These are phyloP conservation scores for Alloscopus bannaensis DNA, from an alignment of 2,888 invertebrate genomes.

Conservation along the genomic window DNA sequence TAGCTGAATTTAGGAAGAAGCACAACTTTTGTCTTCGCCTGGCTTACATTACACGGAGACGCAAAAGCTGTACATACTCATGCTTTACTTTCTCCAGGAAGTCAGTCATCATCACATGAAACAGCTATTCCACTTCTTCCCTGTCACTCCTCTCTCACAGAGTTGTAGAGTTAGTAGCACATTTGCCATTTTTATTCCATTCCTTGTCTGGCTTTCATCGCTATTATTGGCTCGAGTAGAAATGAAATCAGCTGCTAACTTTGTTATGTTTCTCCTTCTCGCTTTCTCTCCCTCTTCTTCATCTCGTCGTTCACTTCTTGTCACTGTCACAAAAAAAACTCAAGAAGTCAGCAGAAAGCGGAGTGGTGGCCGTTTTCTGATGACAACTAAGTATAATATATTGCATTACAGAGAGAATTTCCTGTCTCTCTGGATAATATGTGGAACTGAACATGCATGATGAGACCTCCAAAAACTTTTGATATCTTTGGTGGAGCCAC, in stretches of 20 bases:
- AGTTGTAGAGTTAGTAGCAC: too few species aligned
- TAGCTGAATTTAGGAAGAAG: background rate
- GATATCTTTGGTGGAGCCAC: slow-evolving; percentile 5
- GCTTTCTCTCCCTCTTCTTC: too few species aligned
- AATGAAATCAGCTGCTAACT: slow-evolving; percentile 43
- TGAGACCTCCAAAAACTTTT: background rate
- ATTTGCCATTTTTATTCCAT: too few species aligned
- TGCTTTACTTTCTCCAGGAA: background rate
- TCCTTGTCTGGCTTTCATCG: too few species aligned
- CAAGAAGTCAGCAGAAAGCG: too few species aligned
- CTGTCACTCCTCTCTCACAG: background rate
- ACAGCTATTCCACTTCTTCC: background rate
- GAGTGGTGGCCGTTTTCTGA: background rate
- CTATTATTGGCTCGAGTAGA: background rate
- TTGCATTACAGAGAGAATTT: background rate
- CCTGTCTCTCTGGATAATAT: background rate
- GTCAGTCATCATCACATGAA: background rate
- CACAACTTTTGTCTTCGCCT: background rate
- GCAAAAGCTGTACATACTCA: background rate
- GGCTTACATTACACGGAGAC: background rate
- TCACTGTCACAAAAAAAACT: too few species aligned
- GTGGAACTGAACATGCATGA: background rate
- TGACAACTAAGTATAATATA: background rate
- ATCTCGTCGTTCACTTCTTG: too few species aligned
- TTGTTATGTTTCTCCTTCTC: slow-evolving; percentile 20